These are phyloP conservation scores for Dyspetes luteomarginatus DNA, from an alignment of 2,888 invertebrate species.

Conservation along the genomic window DNA sequence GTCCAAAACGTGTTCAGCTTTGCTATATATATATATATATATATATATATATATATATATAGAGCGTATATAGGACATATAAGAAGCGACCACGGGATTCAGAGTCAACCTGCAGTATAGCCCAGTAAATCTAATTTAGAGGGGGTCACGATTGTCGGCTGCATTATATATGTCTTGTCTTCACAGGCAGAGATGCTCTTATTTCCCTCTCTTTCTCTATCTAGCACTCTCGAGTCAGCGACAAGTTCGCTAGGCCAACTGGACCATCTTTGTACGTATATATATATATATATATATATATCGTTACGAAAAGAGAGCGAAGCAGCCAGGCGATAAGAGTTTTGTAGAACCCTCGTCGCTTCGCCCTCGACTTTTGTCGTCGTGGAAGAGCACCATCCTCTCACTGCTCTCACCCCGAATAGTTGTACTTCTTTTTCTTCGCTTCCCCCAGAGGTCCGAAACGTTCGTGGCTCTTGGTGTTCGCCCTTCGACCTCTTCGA, in stretches of 20 bases:
- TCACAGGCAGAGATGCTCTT: conserved; percentile 43
- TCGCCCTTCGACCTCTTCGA: conserved; percentile 7
- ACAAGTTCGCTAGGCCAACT: conserved; percentile 42
- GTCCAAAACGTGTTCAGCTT: conserved; percentile 39
- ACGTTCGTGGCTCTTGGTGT: conserved; percentile 25
- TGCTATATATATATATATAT: too few species aligned
- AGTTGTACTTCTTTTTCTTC: neutral
- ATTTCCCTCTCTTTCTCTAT: neutral
- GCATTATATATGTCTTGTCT: conserved; percentile 77
- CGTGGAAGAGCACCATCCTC: conserved; percentile 10
- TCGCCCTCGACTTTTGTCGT: conserved; percentile 52
- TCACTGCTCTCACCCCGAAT: neutral
- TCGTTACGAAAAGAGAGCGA: neutral
- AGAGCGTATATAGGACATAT: neutral
- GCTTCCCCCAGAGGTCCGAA: conserved; percentile 37
- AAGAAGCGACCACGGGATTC: conserved; percentile 66
- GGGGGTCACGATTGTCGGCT: conserved; percentile 73
- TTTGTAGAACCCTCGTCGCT: conserved; percentile 49
- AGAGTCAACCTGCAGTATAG: conserved; percentile 68
- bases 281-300: neutral
- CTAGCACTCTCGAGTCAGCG: conserved; percentile 24
- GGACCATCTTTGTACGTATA: neutral
- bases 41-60: conserved; percentile 3
- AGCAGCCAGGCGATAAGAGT: neutral
- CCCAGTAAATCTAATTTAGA: conserved; percentile 75